Base-by-base conservation (phyloP, 2,888 invertebrate genomes). In the Seira musarum region DNA sequence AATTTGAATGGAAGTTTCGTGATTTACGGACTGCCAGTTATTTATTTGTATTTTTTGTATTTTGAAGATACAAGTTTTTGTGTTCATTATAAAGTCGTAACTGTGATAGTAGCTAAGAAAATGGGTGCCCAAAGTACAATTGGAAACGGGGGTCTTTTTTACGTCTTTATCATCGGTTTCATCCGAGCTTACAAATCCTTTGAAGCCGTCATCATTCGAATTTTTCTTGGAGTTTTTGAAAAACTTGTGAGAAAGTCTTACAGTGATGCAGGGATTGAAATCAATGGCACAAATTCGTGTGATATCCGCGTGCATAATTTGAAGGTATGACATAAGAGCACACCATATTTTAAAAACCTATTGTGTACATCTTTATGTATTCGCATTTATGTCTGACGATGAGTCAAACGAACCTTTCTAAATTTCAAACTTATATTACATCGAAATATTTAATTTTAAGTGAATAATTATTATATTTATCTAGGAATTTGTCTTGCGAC, bases 231-330 rank as follows among this genome's bases (percentile, higher is more conserved):
- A 10, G 19, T 60, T n/a, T 78, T 78, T 71, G 82, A 79, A 68
- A 74, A 70, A 53, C 69, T 82, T 40, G 79, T 79, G 21, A 79
- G 22, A 68, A 82, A 75, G n/a, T 67, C 70, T 2, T 79, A 75
- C 46, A 17, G 24, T 13, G 53, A 70, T 6, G 82, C 75, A 10
- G 82, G 82, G 17, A 68, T 82, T 13, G 65, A 61, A 25, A 72
- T 82, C 24, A 46, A 82, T 49, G 82, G 82, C 5, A 8, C 35
- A 1, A 80, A 80, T 46, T 76, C 80, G 1, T 80, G 76, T 71
- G 82, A 82, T 61, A 73, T 80, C n/a, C 49, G 64, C n/a, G 82
- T 82, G 2, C 80, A 80, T 25, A 70, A 74, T 22, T 73, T 63
- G 17, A 24, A 2, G n/a, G n/a, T n/a, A n/a, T n/a, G n/a, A n/a